phyloP scores from a whole-genome alignment of 2,888 invertebrate species.

The Eulithis prunata region DNA sequence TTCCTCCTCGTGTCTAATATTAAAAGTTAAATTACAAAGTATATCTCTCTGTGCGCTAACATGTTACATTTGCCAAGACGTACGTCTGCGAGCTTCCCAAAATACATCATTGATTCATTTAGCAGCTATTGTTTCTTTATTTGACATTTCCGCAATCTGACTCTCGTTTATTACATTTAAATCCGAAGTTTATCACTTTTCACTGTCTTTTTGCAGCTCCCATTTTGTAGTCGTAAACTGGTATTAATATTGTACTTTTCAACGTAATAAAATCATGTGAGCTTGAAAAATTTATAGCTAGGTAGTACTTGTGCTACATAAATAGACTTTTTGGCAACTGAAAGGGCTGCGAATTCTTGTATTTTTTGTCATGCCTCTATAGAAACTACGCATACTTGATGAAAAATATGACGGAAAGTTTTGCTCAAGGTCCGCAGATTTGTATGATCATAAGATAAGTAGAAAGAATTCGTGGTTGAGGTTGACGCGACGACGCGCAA shows the following conservation, averaged over 20 bases:
- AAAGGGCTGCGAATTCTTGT: not conserved
- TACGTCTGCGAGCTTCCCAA: constrained; percentile 29
- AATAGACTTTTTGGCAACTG: not conserved
- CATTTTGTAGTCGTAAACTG: constrained; percentile 11
- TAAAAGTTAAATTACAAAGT: not conserved
- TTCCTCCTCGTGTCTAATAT: not conserved
- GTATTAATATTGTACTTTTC: not conserved
- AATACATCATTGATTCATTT: constrained; percentile 43
- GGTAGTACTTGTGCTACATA: not conserved
- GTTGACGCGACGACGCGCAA: constrained; percentile 15
- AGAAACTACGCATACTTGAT: not conserved
- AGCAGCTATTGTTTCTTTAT: constrained; percentile 37
- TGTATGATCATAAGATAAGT: constrained; percentile 7
- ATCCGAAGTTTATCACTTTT: constrained; percentile 25
- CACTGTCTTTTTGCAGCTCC: constrained; percentile 9
- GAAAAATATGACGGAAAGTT: not conserved
- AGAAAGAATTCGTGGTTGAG: constrained; percentile 12
- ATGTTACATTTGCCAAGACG: constrained; percentile 32
- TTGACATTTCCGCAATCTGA: constrained; percentile 40
- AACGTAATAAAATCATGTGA: not conserved
- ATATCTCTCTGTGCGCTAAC: not conserved
- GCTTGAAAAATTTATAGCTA: not conserved
- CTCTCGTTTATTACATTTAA: constrained; percentile 23
- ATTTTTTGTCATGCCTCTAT: not conserved
- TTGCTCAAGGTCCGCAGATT: constrained; percentile 1